Evolutionary conservation across 2,113 vertebrate genomes (phyloP).

Genomic region (Crypturellus undulatus): DNA sequence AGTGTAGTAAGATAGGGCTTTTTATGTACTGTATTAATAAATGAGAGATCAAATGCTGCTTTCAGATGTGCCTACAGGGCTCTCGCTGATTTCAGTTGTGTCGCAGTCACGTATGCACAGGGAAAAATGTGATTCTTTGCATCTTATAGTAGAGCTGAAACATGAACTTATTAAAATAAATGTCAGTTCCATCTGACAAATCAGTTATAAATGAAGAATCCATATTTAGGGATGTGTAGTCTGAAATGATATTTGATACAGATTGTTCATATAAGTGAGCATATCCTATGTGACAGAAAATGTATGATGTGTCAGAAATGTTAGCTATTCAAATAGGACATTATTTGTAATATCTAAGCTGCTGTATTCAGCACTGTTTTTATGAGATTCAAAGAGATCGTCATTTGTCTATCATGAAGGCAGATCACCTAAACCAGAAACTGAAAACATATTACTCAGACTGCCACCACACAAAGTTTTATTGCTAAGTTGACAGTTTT

Average conservation of each 20-base stretch:
- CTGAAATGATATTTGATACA: neutral
- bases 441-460: neutral
- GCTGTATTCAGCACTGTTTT: neutral
- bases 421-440: neutral
- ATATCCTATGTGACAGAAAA: neutral
- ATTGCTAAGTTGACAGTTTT: neutral
- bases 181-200: neutral
- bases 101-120: neutral
- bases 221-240: neutral
- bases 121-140: neutral
- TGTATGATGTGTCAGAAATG: neutral
- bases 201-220: neutral
- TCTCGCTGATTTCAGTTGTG: neutral
- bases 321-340: neutral
- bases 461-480: constrained; percentile 3
- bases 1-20: neutral
- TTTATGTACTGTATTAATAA: neutral
- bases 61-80: neutral
- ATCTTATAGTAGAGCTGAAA: neutral
- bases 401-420: neutral
- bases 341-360: constrained; percentile 16
- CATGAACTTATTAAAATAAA: neutral
- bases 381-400: neutral
- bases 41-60: neutral
- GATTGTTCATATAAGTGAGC: neutral